Conservation (phyloP, 2,888 invertebrate genomes). For the Drosophila peninsularis region DNA sequence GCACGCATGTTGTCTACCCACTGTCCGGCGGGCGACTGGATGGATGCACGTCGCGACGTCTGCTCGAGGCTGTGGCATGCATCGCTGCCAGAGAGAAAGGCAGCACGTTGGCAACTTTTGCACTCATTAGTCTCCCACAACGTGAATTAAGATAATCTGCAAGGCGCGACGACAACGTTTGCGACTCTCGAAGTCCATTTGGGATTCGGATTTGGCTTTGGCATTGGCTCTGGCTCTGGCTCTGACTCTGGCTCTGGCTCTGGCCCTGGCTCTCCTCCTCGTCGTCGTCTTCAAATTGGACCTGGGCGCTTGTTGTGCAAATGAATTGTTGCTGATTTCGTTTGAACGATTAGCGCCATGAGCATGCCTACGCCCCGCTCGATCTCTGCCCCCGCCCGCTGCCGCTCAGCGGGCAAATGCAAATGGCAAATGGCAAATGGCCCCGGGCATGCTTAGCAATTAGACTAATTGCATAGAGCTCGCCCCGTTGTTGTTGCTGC, state of each 20-base stretch:
- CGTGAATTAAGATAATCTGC: conserved; percentile 85
- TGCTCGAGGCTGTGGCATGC: conserved; percentile 14
- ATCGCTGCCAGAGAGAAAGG: conserved; percentile 41
- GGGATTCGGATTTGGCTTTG: conserved; percentile 25
- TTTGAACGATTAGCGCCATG: conserved; percentile 83
- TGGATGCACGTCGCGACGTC: conserved; percentile 37
- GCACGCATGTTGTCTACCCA: conserved; percentile 52
- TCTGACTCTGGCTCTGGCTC: too few relatives aligned
- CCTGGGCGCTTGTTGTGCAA: conserved; percentile 83
- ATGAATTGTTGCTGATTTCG: conserved; percentile 85
- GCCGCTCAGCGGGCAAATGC: background rate
- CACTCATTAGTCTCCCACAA: conserved; percentile 85
- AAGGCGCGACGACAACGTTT: conserved; percentile 53
- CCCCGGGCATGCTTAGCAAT: conserved; percentile 74
- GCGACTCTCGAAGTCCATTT: conserved; percentile 30
- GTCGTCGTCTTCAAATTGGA: conserved; percentile 37
- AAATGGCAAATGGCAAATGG: conserved; percentile 72
- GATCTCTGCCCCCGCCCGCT: background rate
- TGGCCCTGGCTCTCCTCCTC: conserved; percentile 3
- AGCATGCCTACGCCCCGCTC: conserved; percentile 25
- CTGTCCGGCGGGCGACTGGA: conserved; percentile 22
- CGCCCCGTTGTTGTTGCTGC: conserved; percentile 44
- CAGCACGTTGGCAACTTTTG: conserved; percentile 70
- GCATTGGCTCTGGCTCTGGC: background rate
- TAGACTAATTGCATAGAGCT: conserved; percentile 75